Conservation (phyloP, 2,888 invertebrate species). For the Galerucella calmariensis region DNA sequence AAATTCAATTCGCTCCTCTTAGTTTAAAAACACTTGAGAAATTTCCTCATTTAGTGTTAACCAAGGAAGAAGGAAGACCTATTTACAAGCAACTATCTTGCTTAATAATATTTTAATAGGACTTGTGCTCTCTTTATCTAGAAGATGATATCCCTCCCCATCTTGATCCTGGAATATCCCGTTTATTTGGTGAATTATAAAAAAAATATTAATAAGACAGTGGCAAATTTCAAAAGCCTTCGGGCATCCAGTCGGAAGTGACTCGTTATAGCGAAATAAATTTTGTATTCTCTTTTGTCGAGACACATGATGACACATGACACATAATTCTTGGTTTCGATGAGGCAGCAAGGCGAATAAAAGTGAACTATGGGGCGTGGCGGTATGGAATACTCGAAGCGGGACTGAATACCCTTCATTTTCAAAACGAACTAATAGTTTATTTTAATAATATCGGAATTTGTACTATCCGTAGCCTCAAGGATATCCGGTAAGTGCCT, state of each 20-base stretch:
- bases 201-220: background rate
- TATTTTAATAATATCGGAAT: constrained; percentile 16
- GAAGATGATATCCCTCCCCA: too few relatives aligned
- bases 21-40: too few relatives aligned
- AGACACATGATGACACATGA: constrained; percentile 31
- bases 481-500: constrained; percentile 25
- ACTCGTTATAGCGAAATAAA: constrained; percentile 4
- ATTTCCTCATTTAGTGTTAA: too few relatives aligned
- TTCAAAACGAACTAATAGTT: constrained; percentile 18
- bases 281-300: constrained; percentile 2
- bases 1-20: too few relatives aligned
- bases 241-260: background rate
- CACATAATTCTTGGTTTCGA: constrained; percentile 32
- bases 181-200: background rate
- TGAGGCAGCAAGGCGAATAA: constrained; percentile 24
- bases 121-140: too few relatives aligned
- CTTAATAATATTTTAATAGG: too few relatives aligned
- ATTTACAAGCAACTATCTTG: too few relatives aligned
- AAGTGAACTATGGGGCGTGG: constrained; percentile 25
- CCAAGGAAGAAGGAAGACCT: too few relatives aligned
- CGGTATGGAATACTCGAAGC: constrained; percentile 3
- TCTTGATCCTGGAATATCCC: too few relatives aligned
- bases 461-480: constrained; percentile 19
- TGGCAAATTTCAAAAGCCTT: background rate
- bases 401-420: constrained; percentile 13